Evolutionary conservation across 2,113 vertebrate species (phyloP), one percentile per base, ranked within the genome.

Genomic region (Beaufortia kweichowensis): DNA sequence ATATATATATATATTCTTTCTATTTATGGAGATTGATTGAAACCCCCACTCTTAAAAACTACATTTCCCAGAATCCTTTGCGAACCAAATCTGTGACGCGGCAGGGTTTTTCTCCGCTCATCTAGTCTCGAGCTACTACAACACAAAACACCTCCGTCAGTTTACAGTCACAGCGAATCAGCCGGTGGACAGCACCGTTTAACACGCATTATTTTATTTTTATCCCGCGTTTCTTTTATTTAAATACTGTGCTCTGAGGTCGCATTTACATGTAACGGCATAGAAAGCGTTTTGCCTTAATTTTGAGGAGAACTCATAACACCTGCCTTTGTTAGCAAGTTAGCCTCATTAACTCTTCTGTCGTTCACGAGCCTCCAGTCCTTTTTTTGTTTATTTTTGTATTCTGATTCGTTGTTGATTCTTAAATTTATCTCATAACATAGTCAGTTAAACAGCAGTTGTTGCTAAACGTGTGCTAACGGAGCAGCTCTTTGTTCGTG

Each of bases 291-390:
- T 74, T 65, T 56, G 23, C 43, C 31, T 63, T 23, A 50, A 71
- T 31, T 71, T 65, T 61, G 26, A 33, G 33, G 31, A 75, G 43
- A 46, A 69, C 55, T 69, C 75, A 50, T 33, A 15, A 70, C 61
- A 75, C 64, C 70, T 83, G 79, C 55, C 65, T 83, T 83, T 83
- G 82, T 83, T 83, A 83, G 82, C 82, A 81, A 70, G 75, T 82
- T 74, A 74, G 71, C 71, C 35, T 26, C 56, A 3, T 1, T 15
- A 59, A 59, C 56, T 61, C 56, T 19, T 26, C 8, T 31, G 69
- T 14, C 39, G 14, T 56, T 31, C 6, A 56, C 17, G 6, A 67
- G 26, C 65, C n/a, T 5, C 15, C 17, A 8, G 23, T 41, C 23
- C 12, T 9, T 69, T 55, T 26, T 21, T 19, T 41, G 2, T 55